Evolutionary conservation across 2,113 vertebrate species (phyloP).

Genomic region (Semnornis frantzii): DNA sequence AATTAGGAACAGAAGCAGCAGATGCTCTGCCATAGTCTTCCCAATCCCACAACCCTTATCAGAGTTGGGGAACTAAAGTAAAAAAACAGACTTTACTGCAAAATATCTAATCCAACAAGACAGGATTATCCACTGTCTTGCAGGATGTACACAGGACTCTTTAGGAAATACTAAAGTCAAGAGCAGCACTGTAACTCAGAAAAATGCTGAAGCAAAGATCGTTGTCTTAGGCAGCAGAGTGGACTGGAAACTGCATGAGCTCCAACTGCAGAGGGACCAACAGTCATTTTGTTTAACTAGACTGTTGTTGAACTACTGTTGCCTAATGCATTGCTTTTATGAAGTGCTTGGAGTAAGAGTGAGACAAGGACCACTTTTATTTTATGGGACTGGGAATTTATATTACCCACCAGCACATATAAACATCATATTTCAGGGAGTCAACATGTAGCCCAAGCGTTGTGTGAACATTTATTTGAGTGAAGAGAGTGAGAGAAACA

Average conservation of each 20-base stretch:
- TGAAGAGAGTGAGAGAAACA: background rate
- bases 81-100: background rate
- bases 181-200: background rate
- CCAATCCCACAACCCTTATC: background rate
- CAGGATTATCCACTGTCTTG: background rate
- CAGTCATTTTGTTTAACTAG: background rate
- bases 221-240: background rate
- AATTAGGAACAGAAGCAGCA: background rate
- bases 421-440: background rate
- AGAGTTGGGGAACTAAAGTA: background rate
- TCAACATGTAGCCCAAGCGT: background rate
- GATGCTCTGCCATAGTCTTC: background rate
- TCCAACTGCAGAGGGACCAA: background rate
- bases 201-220: background rate
- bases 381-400: background rate
- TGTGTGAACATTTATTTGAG: background rate
- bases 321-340: background rate
- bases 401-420: background rate
- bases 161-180: background rate
- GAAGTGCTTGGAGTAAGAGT: background rate
- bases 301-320: background rate
- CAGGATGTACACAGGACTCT: background rate
- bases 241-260: background rate
- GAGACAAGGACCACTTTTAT: background rate
- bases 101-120: background rate